Conservation (phyloP, 1,140 invertebrate species). For the Drosophila seguyi region DNA sequence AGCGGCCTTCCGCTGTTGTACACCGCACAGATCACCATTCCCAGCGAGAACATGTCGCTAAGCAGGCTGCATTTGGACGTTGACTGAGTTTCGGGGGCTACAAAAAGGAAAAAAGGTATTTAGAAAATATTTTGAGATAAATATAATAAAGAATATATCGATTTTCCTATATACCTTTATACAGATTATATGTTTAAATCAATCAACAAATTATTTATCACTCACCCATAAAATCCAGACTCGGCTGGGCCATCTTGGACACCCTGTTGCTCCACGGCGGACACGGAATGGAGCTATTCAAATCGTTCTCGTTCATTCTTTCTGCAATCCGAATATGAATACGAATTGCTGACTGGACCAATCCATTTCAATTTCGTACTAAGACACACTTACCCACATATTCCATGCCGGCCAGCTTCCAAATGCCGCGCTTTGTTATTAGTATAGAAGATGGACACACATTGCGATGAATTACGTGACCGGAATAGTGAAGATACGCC, state of each 20-base stretch:
- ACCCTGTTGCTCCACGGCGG: slow-evolving; percentile 94
- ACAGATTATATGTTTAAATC: background rate
- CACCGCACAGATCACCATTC: slow-evolving; percentile 95
- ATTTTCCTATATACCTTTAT: background rate
- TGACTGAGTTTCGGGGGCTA: slow-evolving; percentile 95
- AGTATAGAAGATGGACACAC: slow-evolving; percentile 96
- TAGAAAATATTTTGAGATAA: background rate
- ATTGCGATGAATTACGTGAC: slow-evolving; percentile 95
- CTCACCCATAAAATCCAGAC: slow-evolving; percentile 95
- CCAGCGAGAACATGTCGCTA: slow-evolving; percentile 98
- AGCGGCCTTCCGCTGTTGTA: slow-evolving; percentile 95
- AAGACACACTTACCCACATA: slow-evolving; percentile 91
- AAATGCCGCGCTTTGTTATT: slow-evolving; percentile 96
- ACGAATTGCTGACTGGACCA: slow-evolving; percentile 48
- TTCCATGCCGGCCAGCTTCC: slow-evolving; percentile 98
- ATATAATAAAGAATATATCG: background rate
- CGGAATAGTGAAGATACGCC: slow-evolving; percentile 94
- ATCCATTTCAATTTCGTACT: slow-evolving; percentile 67
- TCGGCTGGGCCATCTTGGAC: slow-evolving; percentile 96
- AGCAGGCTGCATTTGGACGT: slow-evolving; percentile 92
- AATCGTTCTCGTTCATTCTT: slow-evolving; percentile 89
- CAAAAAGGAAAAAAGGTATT: too few relatives aligned
- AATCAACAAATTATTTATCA: background rate
- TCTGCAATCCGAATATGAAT: slow-evolving; percentile 86
- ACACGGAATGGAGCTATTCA: slow-evolving; percentile 89